Conservation (phyloP, 1,140 invertebrate species). For the Drosophila ironensis region DNA sequence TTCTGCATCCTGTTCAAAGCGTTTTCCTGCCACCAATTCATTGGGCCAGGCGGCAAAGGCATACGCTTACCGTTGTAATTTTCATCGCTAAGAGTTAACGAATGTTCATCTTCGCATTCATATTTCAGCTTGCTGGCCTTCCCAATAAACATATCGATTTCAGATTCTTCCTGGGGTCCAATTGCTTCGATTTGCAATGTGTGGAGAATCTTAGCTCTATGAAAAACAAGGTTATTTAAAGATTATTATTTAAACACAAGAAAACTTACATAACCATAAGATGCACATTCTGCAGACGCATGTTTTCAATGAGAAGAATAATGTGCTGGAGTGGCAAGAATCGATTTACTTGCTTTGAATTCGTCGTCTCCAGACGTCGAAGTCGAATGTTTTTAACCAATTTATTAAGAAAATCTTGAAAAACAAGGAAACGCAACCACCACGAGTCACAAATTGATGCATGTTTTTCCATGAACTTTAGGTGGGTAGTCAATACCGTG, state of each 20-base stretch:
- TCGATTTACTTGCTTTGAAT: neutral
- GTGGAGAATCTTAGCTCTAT: conserved; percentile 22
- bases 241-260: no score
- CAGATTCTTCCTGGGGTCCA: conserved; percentile 1
- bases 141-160: conserved; percentile 38
- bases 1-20: neutral
- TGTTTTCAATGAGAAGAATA: neutral
- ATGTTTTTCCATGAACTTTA: conserved; percentile 14
- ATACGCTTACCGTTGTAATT: neutral
- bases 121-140: conserved; percentile 42
- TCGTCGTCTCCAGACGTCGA: neutral
- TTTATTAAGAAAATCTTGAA: conserved; percentile 15
- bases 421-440: conserved; percentile 27
- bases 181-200: neutral
- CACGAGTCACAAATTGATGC: conserved; percentile 30
- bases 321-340: neutral
- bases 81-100: no score
- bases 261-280: neutral
- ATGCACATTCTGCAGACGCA: neutral
- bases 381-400: conserved; percentile 27
- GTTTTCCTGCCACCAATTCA: conserved; percentile 32
- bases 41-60: conserved; percentile 29
- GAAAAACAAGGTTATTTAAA: no score
- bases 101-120: conserved; percentile 28
- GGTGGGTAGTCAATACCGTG: conserved; percentile 5